Base-by-base conservation (phyloP, 2,888 invertebrate species). In the Drosophila merina region DNA sequence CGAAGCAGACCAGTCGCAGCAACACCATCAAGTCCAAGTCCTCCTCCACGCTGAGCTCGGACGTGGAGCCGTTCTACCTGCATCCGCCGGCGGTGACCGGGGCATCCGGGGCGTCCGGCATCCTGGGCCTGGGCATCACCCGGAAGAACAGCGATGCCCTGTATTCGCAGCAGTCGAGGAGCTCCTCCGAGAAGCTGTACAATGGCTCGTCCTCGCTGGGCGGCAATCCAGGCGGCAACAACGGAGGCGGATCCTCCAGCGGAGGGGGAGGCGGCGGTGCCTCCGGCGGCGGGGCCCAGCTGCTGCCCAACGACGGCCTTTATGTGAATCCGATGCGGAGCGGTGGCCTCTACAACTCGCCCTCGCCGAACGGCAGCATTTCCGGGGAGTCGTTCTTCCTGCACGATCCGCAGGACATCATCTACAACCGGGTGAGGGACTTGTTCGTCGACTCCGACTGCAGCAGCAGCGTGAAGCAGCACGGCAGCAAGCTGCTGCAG, bases 371-470 rank as follows among this genome's bases (percentile, higher is more conserved):
- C 50, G 94, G 93, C 71, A 93, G 93, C 85, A 91, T 92, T 56
- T 92, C 92, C 7, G 93, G 93, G n/a, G 95, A 95, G 84, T 94
- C 96, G 5, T 97, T 97, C 93, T 97, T 96, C 90, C 93, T 97
- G 55, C 97, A 97, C 92, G 95, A 95, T 87, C 95, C 95, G 0
- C 95, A 96, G 64, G 96, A 96, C 78, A 93, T 96, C 45, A 94
- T 95, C 71, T 97, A 97, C 91, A 96, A 97, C 90, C 94, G 97
- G 55, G 96, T 97, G 51, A 94, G 96, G 55, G 96, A 96, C 89
- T 93, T 97, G 71, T 97, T 97, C 92, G 85, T 83, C 4, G 95
- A 95, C 89, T 93, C 94, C 1, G 91, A 92, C 62, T 89, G 91
- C 64, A 90, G 91, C 55, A 89, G 89, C 76, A 89, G 88, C 55